These are phyloP conservation scores for Neotoma lepida DNA, from an alignment of 2,113 vertebrate genomes.

Conservation along the genomic window DNA sequence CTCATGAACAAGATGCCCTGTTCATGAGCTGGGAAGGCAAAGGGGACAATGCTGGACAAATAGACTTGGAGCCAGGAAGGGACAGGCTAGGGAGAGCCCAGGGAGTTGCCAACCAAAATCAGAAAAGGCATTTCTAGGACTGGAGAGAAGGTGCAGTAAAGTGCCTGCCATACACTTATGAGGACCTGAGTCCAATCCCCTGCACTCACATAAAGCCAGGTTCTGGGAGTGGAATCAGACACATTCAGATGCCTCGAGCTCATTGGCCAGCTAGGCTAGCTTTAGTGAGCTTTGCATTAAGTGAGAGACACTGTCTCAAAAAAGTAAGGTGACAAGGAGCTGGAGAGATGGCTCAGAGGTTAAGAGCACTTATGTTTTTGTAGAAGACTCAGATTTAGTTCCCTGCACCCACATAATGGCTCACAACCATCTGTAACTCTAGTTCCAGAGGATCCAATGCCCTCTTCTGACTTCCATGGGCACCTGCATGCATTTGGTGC, in stretches of 20 bases:
- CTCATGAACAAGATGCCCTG: accelerated
- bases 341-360: background rate
- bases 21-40: background rate
- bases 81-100: background rate
- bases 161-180: too few species aligned
- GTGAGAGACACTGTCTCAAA: background rate
- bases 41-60: background rate
- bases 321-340: background rate
- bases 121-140: background rate
- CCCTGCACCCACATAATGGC: background rate
- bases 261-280: background rate
- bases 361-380: background rate
- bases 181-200: background rate
- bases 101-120: background rate
- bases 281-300: background rate
- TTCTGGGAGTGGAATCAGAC: background rate
- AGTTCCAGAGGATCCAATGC: background rate
- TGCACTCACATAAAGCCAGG: background rate
- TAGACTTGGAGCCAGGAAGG: background rate
- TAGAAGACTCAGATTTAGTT: background rate
- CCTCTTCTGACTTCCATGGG: background rate
- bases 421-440: background rate
- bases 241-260: background rate
- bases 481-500: background rate
- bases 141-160: background rate